phyloP scores from a whole-genome alignment of 2,797 vertebrate genomes.

The Oreonectes daqikongensis region DNA sequence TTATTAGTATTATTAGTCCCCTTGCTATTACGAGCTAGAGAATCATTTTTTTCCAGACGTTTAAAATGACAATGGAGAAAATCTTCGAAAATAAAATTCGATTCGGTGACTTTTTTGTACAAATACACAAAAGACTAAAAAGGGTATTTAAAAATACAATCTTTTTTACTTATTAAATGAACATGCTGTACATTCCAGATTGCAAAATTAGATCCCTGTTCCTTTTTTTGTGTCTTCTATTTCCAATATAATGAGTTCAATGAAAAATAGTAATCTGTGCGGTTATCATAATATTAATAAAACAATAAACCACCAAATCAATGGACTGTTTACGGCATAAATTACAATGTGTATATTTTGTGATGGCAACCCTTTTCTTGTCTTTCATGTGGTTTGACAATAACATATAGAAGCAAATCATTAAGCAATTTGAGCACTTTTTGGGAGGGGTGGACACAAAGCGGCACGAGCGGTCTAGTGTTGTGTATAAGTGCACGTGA shows the following conservation, averaged over 20 bases:
- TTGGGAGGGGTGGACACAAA: background rate
- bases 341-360: background rate
- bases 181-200: no score
- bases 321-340: background rate
- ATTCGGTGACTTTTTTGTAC: constrained; percentile 12
- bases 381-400: background rate
- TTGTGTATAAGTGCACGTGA: constrained; percentile 35
- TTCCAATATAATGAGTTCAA: background rate
- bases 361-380: background rate
- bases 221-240: background rate
- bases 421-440: background rate
- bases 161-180: no score
- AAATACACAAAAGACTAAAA: constrained; percentile 62
- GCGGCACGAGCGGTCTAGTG: background rate
- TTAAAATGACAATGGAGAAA: constrained; percentile 8
- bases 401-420: constrained; percentile 7
- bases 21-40: background rate
- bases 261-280: background rate
- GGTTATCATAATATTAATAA: background rate
- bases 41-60: background rate
- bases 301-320: background rate
- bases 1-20: background rate
- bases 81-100: constrained; percentile 3
- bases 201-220: background rate
- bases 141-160: no score